Evolutionary conservation across 2,113 vertebrate genomes (phyloP), one percentile per base, ranked within the genome.

Genomic region (Mesembrinibis cayennensis): DNA sequence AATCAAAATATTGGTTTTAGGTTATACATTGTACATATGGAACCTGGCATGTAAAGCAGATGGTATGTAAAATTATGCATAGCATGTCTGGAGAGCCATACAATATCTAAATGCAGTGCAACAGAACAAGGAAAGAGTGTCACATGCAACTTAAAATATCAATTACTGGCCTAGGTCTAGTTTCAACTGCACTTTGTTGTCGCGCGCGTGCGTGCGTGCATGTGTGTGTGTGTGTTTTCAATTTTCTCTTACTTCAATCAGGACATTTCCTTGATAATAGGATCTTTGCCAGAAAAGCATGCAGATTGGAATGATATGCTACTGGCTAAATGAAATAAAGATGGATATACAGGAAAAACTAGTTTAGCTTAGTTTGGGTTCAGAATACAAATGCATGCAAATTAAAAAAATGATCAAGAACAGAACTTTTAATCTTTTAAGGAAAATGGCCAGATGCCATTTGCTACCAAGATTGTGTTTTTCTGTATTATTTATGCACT

Each of bases 1-100:
- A 96, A 96, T 89, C 90, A 96, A 97, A 96, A 91, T 82, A 93
- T 97, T 97, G 63, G 80, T 20, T 96, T 96, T 94, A 87, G 86
- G 77, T 74, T 94, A 95, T 97, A 92, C 87, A 63, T 95, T 93
- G 85, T 96, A 82, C 96, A 95, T 96, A 97, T 96, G 93, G 93
- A 96, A 97, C 74, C 91, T 97, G 95, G 82, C 95, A 97, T 93
- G 95, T 82, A 93, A 95, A 97, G 86, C 95, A 97, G 95, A 94
- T 96, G 95, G 95, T 82, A 96, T 93, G 95, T 91, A 97, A 96
- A 95, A 96, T 96, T 97, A 97, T 97, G 94, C 96, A 93, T 95
- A 86, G 74, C 94, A n/a, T 96, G 95, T 96, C 95, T 96, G 96
- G 90, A 96, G 58, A 97, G 20, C 76, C 86, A 88, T 87, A 67